A percentile compares a stretch with the other conserved stretches of the same genome.
These are phyloP conservation scores for Amiota minor DNA, from an alignment of 2,888 invertebrate genomes.

Conservation along the genomic window DNA sequence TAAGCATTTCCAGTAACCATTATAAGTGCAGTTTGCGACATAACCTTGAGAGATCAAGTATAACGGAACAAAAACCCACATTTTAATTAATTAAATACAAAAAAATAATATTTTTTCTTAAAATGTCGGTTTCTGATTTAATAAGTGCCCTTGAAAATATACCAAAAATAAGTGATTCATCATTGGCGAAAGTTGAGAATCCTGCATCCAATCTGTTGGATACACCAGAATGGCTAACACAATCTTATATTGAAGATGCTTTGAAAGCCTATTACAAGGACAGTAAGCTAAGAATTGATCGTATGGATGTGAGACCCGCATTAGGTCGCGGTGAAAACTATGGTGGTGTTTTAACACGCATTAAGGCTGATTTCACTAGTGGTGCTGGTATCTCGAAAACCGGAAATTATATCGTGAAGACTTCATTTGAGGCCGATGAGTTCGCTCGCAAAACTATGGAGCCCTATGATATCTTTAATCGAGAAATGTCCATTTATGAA, in stretches of 20 bases:
- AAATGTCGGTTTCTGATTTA: constrained; percentile 60
- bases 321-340: constrained; percentile 70
- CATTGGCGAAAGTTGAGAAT: not conserved
- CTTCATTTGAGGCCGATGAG: constrained; percentile 66
- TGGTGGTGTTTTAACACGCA: constrained; percentile 66
- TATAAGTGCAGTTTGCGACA: constrained; percentile 29
- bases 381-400: constrained; percentile 42
- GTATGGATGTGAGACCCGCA: constrained; percentile 58
- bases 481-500: constrained; percentile 71
- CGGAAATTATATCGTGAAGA: constrained; percentile 67
- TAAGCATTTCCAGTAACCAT: constrained; percentile 20
- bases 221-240: constrained; percentile 65
- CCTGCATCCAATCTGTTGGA: constrained; percentile 35
- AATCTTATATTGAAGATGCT: constrained; percentile 57
- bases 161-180: constrained; percentile 40
- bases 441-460: constrained; percentile 60
- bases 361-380: constrained; percentile 53
- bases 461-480: constrained; percentile 71
- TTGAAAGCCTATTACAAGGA: constrained; percentile 61
- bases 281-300: constrained; percentile 51
- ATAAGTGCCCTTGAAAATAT: constrained; percentile 51
- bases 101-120: constrained; percentile 17
- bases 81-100: not conserved
- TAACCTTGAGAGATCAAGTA: constrained; percentile 31
- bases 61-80: not conserved